Conservation (phyloP, 2,113 vertebrate species). For the Garra rufa region DNA sequence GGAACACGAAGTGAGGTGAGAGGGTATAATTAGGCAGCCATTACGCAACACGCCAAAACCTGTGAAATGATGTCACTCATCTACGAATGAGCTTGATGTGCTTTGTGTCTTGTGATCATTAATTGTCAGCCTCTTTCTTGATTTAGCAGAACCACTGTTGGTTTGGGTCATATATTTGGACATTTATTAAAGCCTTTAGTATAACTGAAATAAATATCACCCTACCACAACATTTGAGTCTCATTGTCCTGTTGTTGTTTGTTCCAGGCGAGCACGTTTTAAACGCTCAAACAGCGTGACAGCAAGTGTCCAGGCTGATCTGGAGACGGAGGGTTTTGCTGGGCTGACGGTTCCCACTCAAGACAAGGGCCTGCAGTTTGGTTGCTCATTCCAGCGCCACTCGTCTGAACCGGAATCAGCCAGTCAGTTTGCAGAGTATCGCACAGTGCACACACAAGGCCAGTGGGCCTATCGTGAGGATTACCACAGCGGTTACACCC, state of each 20-base stretch:
- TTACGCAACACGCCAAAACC: constrained; percentile 41
- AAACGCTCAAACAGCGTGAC: constrained; percentile 99
- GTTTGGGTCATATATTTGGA: constrained; percentile 17
- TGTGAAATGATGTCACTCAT: constrained; percentile 50
- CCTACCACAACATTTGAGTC: background rate
- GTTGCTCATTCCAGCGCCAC: constrained; percentile 94
- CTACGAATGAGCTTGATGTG: constrained; percentile 18
- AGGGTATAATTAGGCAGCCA: constrained; percentile 49
- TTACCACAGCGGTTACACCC: constrained; percentile 86
- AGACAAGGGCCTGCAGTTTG: constrained; percentile 96
- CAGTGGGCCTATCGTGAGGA: constrained; percentile 97
- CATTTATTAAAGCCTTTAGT: no score
- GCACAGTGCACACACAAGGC: constrained; percentile 96
- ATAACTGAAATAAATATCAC: no score
- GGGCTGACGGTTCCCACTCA: constrained; percentile 85
- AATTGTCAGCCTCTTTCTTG: background rate
- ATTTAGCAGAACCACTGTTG: background rate
- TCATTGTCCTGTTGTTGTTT: constrained; percentile 27
- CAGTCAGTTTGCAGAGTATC: constrained; percentile 90
- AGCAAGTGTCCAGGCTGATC: constrained; percentile 94
- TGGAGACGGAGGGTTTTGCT: constrained; percentile 91
- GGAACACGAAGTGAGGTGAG: constrained; percentile 44
- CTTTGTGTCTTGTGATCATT: constrained; percentile 39
- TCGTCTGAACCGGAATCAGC: constrained; percentile 91
- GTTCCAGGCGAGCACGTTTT: constrained; percentile 88